phyloP scores from a whole-genome alignment of 2,113 vertebrate species.

The Lipophrys pholis region DNA sequence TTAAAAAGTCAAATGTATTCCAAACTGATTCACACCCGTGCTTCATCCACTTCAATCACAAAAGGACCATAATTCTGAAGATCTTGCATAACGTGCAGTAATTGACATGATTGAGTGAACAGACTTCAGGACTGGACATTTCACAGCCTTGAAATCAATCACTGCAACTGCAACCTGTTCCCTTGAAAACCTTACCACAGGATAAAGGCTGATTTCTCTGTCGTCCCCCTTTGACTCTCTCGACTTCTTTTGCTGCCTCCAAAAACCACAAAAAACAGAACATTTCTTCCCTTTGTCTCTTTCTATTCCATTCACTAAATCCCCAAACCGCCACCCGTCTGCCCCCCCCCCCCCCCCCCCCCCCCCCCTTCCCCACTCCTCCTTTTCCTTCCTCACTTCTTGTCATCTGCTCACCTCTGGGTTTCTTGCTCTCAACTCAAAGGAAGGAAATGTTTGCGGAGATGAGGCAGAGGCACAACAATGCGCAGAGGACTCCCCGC shows the following conservation, averaged over 20 bases:
- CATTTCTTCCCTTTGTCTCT: neutral
- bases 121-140: neutral
- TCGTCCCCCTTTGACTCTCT: neutral
- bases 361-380: neutral
- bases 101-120: neutral
- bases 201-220: neutral
- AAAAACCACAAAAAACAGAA: slow-evolving; percentile 1
- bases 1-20: too few relatives aligned
- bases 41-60: neutral
- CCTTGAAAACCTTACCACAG: slow-evolving; percentile 6
- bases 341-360: too few relatives aligned
- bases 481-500: slow-evolving; percentile 29
- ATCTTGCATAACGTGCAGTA: too few relatives aligned
- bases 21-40: too few relatives aligned
- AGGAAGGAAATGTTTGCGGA: slow-evolving; percentile 45
- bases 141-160: slow-evolving; percentile 2
- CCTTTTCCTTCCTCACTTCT: slow-evolving; percentile 16
- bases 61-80: neutral
- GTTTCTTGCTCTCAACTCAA: slow-evolving; percentile 29
- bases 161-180: slow-evolving; percentile 6
- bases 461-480: slow-evolving; percentile 34
- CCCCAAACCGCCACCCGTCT: slow-evolving; percentile 13
- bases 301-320: slow-evolving; percentile 9
- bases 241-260: neutral
- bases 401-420: slow-evolving; percentile 33